Percentiles rank a stretch among this genome's conserved stretches.
Conservation (phyloP, 2,113 vertebrate genomes). For the Ammodytes dubius region DNA sequence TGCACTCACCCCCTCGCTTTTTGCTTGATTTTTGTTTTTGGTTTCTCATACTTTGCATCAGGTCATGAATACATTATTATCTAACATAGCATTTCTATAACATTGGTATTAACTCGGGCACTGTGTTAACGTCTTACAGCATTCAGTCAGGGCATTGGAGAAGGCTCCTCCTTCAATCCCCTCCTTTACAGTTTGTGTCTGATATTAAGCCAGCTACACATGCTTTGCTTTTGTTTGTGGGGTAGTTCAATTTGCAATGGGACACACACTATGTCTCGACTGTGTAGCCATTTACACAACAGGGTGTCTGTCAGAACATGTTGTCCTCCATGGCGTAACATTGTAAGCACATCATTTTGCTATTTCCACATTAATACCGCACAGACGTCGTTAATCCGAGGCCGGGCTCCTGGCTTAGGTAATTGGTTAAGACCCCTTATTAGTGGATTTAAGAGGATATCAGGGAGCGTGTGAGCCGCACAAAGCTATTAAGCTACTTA, state of each 20-base stretch:
- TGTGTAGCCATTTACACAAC: not conserved
- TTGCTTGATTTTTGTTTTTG: conserved; percentile 75
- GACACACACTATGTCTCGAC: not conserved
- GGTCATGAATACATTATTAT: conserved; percentile 73
- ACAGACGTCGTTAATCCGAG: conserved; percentile 65
- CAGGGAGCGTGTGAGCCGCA: conserved; percentile 62
- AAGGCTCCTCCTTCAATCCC: conserved; percentile 19
- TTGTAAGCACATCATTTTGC: conserved; percentile 68
- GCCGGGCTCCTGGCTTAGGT: conserved; percentile 60
- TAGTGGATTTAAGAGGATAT: conserved; percentile 79
- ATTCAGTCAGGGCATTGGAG: conserved; percentile 13
- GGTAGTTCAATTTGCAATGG: conserved; percentile 28
- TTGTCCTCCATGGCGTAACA: conserved; percentile 55
- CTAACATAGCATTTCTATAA: conserved; percentile 72
- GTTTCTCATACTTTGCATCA: conserved; percentile 77
- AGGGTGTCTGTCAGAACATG: conserved; percentile 38
- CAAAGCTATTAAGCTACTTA: conserved; percentile 83
- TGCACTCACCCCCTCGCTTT: conserved; percentile 79
- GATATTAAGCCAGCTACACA: conserved; percentile 12
- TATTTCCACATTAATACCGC: conserved; percentile 61
- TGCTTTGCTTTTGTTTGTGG: conserved; percentile 32
- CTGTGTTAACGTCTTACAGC: conserved; percentile 24
- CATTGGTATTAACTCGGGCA: conserved; percentile 48
- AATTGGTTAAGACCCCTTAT: conserved; percentile 79
- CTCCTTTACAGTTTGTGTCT: conserved; percentile 15